Evolutionary conservation across 53 echinoderm and acorn worm genomes (phyloP), one percentile per base, ranked within the genome.

Genomic region (Luidia sarsii): DNA sequence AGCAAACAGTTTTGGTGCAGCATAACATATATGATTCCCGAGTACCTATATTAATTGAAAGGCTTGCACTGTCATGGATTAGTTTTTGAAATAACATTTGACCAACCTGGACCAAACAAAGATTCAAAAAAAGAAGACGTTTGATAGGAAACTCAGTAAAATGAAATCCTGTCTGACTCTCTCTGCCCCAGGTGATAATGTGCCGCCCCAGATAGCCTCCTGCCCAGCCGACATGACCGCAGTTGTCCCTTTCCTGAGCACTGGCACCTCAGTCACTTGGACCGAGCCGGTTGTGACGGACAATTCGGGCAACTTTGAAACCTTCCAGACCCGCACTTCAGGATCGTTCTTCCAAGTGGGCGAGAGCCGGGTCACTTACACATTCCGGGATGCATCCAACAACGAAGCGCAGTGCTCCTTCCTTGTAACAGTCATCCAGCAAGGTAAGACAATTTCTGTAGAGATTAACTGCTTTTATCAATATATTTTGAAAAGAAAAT

Each of bases 271-370:
- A 0, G 75, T 90, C 57, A 57, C 71, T 3, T 90, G 90, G 90
- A 62, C 43, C 32, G 67, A 34, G 14, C 90, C 90, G 18, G 33
- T 23, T 2, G 90, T 48, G 28, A 38, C 31, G 37, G 90, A 90
- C 74, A 80, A 86, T 75, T 74, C 82, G 4, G 86, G 86, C 25
- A 70, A 57, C n/a, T 80, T 87, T 36, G 39, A 51, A 14, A 64
- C 81, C 3, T 48, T 68, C 52, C 80, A 81, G 68, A 81, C 71
- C 20, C 64, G 71, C 22, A 11, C 45, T 11, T 71, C 81, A 22
- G 87, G 87, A 64, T 71, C 80, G 23, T 56, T 46, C 53, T 87
- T 87, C 30, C 0, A 6, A 0, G 48, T 87, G 13, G 87, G 87
- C 3, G 27, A 65, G 15, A 41, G 32, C 15, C 51, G 3, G 23